phyloP scores from a whole-genome alignment of 2,797 vertebrate genomes.

The Furcifer pardalis region DNA sequence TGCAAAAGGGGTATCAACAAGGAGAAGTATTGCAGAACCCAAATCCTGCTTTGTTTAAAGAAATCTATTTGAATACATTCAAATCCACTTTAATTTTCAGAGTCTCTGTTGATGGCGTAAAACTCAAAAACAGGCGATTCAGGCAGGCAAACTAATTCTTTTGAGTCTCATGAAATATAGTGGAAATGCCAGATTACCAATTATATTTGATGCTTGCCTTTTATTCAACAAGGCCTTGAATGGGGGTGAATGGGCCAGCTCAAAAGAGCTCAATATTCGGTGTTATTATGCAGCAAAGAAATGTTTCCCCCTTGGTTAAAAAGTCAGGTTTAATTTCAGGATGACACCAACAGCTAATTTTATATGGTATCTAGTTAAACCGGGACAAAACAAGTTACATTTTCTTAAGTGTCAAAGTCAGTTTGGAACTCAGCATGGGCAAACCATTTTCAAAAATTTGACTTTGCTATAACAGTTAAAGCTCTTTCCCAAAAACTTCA shows the following conservation, averaged over 20 bases:
- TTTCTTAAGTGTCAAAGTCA: background rate
- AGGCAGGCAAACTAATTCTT: too few species aligned
- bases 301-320: background rate
- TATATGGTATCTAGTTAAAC: background rate
- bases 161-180: too few species aligned
- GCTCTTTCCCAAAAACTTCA: background rate
- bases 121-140: too few species aligned
- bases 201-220: too few species aligned
- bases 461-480: conserved; percentile 30
- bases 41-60: background rate
- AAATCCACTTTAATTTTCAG: background rate
- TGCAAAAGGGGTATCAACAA: background rate
- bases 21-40: background rate
- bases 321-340: background rate
- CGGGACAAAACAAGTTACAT: too few species aligned
- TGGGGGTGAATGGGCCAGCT: too few species aligned
- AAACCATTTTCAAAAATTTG: background rate
- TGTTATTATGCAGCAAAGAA: too few species aligned
- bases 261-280: too few species aligned
- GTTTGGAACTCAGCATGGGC: background rate
- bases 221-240: too few species aligned
- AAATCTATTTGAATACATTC: background rate
- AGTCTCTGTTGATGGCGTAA: too few species aligned
- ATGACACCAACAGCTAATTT: background rate
- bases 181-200: too few species aligned